Base-by-base conservation (phyloP, 2,888 invertebrate genomes). In the Scelioninae gen. 1 region DNA sequence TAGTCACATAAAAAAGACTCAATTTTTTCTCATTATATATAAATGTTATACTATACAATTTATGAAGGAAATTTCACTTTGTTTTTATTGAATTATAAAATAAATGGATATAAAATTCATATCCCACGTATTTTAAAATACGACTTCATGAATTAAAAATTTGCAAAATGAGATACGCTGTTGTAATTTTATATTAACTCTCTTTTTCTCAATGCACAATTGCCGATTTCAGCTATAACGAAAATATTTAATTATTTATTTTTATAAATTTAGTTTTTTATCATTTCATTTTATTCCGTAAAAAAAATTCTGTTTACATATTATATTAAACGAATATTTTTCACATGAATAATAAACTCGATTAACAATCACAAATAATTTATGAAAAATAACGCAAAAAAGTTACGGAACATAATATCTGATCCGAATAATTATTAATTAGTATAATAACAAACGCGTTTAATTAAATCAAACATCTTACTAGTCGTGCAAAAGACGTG, bases 401-500 rank as follows among this genome's bases (percentile, higher is more conserved):
- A 38, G 38, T 38, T 38, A 5, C 9, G 38, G n/a, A 43, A n/a
- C 11, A 1, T 0, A 34, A 8, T 34, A 56, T 34, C 6, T 16
- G n/a, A 63, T 63, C 16, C 23, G 31, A 45, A 53, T 31, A 58
- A 69, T 69, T 47, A 58, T 58, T 58, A 45, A 69, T 69, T 58
- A 58, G 13, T 38, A 23, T 34, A 55, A 38, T 16, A 53, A 13
- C 49, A 38, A n/a, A 13, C 34, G 29, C 62, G 29, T 74, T 76
- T 76, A 68, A 77, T 77, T 77, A 68, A 68, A 77, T 62, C 51
- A 53, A 68, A 68, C 62, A 29, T 62, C 77, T 77, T 68, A 68
- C 47, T 47, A 31, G n/a, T 23, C 38, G 49, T 9, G n/a, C 51
- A 40, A 49, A 65, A 68, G 45, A 16, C 32, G 23, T 31, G 16